phyloP scores from a whole-genome alignment of 2,888 invertebrate genomes.

The Sesia bembeciformis region DNA sequence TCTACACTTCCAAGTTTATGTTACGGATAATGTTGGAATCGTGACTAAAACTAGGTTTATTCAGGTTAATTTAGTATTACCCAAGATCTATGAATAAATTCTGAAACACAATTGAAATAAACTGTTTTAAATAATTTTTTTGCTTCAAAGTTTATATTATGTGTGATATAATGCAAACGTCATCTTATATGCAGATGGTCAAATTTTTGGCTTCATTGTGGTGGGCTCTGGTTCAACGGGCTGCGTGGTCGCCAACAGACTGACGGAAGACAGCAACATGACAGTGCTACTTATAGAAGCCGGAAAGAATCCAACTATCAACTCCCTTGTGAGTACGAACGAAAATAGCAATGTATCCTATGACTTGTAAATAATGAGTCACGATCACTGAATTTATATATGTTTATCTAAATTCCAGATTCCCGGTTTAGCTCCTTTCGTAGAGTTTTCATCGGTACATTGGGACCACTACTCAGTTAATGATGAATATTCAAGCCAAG shows the following conservation, averaged over 20 bases:
- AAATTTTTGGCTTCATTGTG: slow-evolving; percentile 13
- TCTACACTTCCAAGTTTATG: no score
- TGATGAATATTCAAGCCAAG: slow-evolving; percentile 6
- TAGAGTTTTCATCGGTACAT: slow-evolving; percentile 1
- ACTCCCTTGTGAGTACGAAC: slow-evolving; percentile 23
- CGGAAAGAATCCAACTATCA: slow-evolving; percentile 32
- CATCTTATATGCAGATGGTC: not conserved
- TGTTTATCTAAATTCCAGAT: not conserved
- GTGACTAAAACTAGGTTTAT: no score
- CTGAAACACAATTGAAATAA: no score
- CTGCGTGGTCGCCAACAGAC: slow-evolving; percentile 79
- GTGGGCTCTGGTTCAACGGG: slow-evolving; percentile 51
- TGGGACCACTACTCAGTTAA: slow-evolving; percentile 6
- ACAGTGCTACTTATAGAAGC: slow-evolving; percentile 78
- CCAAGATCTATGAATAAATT: no score
- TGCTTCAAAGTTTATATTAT: no score
- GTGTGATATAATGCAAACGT: no score
- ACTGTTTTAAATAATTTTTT: no score
- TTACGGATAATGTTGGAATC: no score
- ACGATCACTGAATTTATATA: not conserved
- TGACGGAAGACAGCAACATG: slow-evolving; percentile 75
- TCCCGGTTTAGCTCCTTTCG: not conserved
- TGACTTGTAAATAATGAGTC: not conserved
- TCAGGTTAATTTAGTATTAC: no score
- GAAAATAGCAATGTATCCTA: not conserved